Evolutionary conservation across 2,888 invertebrate species (phyloP).

Genomic region (Frankliniella intonsa): DNA sequence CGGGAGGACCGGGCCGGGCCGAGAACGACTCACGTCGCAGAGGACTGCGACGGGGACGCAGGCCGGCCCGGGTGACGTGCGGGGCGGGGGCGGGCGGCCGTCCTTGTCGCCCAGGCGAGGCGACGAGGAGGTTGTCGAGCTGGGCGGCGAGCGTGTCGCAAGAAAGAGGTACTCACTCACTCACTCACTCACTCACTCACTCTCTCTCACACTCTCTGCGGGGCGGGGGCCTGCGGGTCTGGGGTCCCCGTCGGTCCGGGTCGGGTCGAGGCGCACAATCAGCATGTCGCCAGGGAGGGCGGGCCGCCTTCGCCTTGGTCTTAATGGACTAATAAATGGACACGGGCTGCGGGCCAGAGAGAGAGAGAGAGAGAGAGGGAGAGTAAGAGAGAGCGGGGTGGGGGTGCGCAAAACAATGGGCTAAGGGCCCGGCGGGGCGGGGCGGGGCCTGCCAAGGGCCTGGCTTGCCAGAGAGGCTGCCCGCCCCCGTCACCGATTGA

Average conservation of each 20-base stretch:
- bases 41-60: too few relatives aligned
- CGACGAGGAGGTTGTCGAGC: too few relatives aligned
- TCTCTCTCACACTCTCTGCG: background rate
- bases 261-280: background rate
- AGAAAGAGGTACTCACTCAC: too few relatives aligned
- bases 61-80: too few relatives aligned
- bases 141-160: too few relatives aligned
- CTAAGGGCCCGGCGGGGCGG: background rate
- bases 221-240: background rate
- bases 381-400: background rate
- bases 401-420: constrained; percentile 11
- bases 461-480: background rate
- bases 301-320: background rate
- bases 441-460: background rate
- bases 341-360: background rate
- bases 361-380: background rate
- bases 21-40: background rate
- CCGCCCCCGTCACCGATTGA: constrained; percentile 15
- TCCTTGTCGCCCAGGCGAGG: too few relatives aligned
- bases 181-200: too few relatives aligned
- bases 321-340: constrained; percentile 27
- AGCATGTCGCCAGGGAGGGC: background rate
- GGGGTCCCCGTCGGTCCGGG: background rate
- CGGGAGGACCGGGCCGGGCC: background rate
- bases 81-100: too few relatives aligned